Base-by-base conservation (phyloP, 1,140 invertebrate genomes). In the Pantala flavescens region DNA sequence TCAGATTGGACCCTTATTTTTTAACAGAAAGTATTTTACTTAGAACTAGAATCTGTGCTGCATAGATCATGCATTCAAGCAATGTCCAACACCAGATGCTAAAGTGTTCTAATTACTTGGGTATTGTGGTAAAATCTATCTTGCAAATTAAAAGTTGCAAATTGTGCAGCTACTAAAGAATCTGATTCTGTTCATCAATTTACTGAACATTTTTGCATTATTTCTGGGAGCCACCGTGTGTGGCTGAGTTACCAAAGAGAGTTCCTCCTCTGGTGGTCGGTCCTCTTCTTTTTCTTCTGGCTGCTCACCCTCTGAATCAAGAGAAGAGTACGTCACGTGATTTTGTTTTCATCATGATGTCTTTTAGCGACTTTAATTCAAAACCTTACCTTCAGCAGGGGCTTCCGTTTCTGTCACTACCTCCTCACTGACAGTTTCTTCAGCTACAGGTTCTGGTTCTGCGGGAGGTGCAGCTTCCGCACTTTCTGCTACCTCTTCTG, bases 221-320 rank as follows among this genome's bases (percentile, higher is more conserved):
- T 36, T 36, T 36, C 28, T 36, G 28, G 28, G 28, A 36, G 28
- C 28, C 28, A 36, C 9, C 28, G 9, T 2, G 28, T 36, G 28
- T 36, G 28, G 28, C 28, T 36, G 28, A 21, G 49, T 63, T 63
- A 63, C 49, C 49, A 21, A 16, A 19, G 49, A 63, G 3, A 63
- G 49, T 21, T 63, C 49, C 23, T 36, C 49, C 70, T 74, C 55
- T 74, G 21, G 42, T 76, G 43, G 28, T 63, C 71, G 43, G 28
- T 23, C 73, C 16, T 74, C 75, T 74, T 75, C 79, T 74, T 81
- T 79, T 43, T 77, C 76, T 16, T 74, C 76, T 23, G 70, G 74
- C 19, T 71, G 55, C 75, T 79, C 77, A 73, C 78, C 74, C 71
- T 70, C 74, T 28, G 49, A 19, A 21, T 19, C 14, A 63, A 14